Base-by-base conservation (phyloP, 2,797 vertebrate species). In the Scolopax bukidnonensis region DNA sequence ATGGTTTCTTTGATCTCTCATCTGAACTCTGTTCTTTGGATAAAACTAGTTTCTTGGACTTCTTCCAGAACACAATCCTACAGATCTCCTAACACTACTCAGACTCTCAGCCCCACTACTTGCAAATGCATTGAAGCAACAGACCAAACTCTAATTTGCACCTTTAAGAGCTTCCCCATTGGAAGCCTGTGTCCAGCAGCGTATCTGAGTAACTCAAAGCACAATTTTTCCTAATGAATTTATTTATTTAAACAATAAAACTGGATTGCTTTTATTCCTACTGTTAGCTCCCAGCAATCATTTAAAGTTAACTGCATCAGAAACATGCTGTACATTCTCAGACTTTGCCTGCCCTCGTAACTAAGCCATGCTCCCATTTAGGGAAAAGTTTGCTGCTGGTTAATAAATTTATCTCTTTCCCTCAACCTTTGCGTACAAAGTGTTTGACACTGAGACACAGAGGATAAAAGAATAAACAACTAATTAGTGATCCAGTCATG, bases 61-160 rank as follows among this genome's bases (percentile, higher is more conserved):
- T 81, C 48, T 81, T 96, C 94, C 94, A 96, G 79, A 87, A 80
- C 56, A 64, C 47, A 88, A 20, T 71, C 69, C 84, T 41, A 95
- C 76, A 93, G 93, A 95, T 96, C 96, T 96, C 94, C 67, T 57
- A 50, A 80, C 3, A 8, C 78, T 56, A 32, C 91, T 32, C 81
- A 43, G 80, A 23, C 54, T 82, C 53, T 40, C 74, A 79, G 84
- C 33, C 90, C 70, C 54, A 28, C 65, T 75, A 33, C 81, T 54
- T 89, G 79, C 69, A 88, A 92, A 91, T 7, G 61, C 76, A 71
- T 5, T 87, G 83, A 92, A 91, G 84, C 84, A 83, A 59, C 48
- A 91, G 68, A 77, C 41, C 71, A 71, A 90, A 90, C 93, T 95
- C 89, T 36, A 96, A 95, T 96, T 96, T 95, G 85, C 95, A 95